phyloP scores from a whole-genome alignment of 2,888 invertebrate species.

The Automeris io region DNA sequence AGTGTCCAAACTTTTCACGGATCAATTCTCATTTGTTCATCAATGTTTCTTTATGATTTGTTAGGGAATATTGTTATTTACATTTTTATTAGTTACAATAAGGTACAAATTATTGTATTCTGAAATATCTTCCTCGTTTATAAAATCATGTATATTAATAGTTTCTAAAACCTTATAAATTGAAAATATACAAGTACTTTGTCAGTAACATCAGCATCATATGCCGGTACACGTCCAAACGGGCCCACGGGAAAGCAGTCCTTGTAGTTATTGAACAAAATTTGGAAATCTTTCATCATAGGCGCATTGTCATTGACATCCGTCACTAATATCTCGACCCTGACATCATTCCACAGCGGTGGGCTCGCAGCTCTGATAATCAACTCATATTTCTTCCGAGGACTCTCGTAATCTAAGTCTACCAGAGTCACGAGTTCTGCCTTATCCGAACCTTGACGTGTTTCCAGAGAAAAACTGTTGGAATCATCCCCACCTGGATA shows the following conservation, averaged over 20 bases:
- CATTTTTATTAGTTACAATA: no score
- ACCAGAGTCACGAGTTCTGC: slow-evolving; percentile 93
- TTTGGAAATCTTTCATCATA: slow-evolving; percentile 91
- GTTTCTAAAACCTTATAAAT: no score
- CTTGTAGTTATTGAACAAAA: slow-evolving; percentile 96
- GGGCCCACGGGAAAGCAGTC: slow-evolving; percentile 95
- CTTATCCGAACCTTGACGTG: slow-evolving; percentile 87
- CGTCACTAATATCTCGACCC: slow-evolving; percentile 91
- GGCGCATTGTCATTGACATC: slow-evolving; percentile 98
- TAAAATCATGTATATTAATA: no score
- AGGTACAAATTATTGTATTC: no score
- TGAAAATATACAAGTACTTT: slow-evolving; percentile 60
- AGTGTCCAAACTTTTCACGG: no score
- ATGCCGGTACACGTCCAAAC: slow-evolving; percentile 94
- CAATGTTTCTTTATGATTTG: no score
- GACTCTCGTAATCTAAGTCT: slow-evolving; percentile 97
- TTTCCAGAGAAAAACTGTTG: slow-evolving; percentile 88
- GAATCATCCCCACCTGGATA: slow-evolving; percentile 88
- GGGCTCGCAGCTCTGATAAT: slow-evolving; percentile 94
- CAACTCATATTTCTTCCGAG: slow-evolving; percentile 91
- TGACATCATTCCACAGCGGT: slow-evolving; percentile 91
- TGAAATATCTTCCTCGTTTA: no score
- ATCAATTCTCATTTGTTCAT: no score
- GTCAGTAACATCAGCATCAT: slow-evolving; percentile 96
- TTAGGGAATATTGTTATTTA: no score